These are phyloP conservation scores for Ataeniobius toweri DNA, from an alignment of 2,797 vertebrate species.

Conservation along the genomic window DNA sequence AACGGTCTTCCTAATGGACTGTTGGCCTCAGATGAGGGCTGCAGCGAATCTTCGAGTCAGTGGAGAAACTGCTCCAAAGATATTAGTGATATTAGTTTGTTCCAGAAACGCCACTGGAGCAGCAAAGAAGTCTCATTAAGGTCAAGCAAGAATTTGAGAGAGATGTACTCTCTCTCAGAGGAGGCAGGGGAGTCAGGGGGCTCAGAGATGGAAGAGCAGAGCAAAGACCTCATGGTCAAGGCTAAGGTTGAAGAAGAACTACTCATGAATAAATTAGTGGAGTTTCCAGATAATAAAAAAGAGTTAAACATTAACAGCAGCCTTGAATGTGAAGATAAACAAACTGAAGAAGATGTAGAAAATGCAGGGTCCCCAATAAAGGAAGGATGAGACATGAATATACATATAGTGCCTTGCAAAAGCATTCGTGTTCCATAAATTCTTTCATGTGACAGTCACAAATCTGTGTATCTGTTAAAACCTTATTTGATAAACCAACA, in stretches of 20 bases:
- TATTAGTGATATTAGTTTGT: constrained; percentile 82
- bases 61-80: constrained; percentile 84
- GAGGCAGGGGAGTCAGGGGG: constrained; percentile 81
- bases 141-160: constrained; percentile 71
- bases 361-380: constrained; percentile 25
- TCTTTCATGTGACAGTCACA: neutral
- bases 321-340: constrained; percentile 28
- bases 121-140: constrained; percentile 37
- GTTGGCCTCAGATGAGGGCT: constrained; percentile 49
- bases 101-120: constrained; percentile 84
- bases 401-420: neutral
- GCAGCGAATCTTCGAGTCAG: constrained; percentile 64
- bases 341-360: constrained; percentile 31
- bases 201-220: constrained; percentile 70
- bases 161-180: constrained; percentile 91
- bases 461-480: neutral
- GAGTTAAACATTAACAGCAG: constrained; percentile 4
- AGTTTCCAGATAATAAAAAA: constrained; percentile 22
- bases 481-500: neutral
- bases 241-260: constrained; percentile 30
- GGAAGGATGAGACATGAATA: constrained; percentile 29
- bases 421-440: neutral
- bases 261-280: constrained; percentile 10
- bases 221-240: constrained; percentile 32
- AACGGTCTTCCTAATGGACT: constrained; percentile 87